These are phyloP conservation scores for Galaxea fascicularis DNA, from an alignment of 92 coral and sea anemone genomes.

Conservation along the genomic window DNA sequence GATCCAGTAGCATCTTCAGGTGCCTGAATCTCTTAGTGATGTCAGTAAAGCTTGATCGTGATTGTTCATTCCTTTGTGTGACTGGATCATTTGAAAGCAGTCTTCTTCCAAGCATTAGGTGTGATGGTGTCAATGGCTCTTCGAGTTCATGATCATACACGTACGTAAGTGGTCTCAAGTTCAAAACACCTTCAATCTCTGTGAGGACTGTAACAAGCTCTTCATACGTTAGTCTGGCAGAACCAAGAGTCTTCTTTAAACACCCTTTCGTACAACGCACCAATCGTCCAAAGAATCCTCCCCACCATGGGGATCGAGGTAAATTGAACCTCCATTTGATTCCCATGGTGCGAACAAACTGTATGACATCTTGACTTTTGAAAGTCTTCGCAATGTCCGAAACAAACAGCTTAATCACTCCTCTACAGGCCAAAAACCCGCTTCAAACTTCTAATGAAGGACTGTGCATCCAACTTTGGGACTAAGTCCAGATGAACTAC, in stretches of 20 bases:
- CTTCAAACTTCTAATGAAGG: slow-evolving; percentile 48
- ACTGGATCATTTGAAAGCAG: neutral
- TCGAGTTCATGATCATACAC: slow-evolving; percentile 6
- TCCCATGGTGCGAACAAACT: slow-evolving; percentile 12
- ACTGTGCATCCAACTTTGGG: slow-evolving; percentile 32
- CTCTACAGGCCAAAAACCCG: slow-evolving; percentile 49
- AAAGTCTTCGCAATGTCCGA: slow-evolving; percentile 52
- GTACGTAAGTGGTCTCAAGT: slow-evolving; percentile 16
- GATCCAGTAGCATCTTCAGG: neutral
- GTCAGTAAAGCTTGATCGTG: neutral
- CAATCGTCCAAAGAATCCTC: slow-evolving; percentile 49
- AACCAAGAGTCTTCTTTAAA: slow-evolving; percentile 36
- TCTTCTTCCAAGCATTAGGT: slow-evolving; percentile 6
- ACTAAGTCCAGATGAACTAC: slow-evolving; percentile 38
- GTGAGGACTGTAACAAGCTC: slow-evolving; percentile 49
- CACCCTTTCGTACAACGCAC: slow-evolving; percentile 45
- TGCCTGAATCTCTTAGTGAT: slow-evolving; percentile 4
- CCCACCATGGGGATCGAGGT: slow-evolving; percentile 57
- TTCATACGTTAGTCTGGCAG: slow-evolving; percentile 42
- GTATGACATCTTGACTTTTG: slow-evolving; percentile 27
- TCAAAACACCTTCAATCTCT: slow-evolving; percentile 21
- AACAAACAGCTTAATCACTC: neutral
- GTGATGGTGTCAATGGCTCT: slow-evolving; percentile 18
- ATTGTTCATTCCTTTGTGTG: neutral
- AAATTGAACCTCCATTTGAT: slow-evolving; percentile 44